Evolutionary conservation across 2,888 invertebrate species (phyloP), one percentile per base, ranked within the genome.

Genomic region (Oxytorus armatus): DNA sequence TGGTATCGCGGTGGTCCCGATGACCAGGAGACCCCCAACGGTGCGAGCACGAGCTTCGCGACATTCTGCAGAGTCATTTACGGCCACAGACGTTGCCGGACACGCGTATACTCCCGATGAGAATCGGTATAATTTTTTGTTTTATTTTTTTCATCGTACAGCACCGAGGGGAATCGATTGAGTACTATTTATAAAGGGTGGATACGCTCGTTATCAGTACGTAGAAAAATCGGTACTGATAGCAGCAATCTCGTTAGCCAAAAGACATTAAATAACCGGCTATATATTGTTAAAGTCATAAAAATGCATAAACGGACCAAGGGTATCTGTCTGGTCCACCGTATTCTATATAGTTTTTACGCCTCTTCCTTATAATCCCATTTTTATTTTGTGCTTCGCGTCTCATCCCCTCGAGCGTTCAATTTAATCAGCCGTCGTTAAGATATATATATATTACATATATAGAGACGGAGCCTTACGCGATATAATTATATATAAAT

Each of bases 21-120:
- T 57, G 75, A 82, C 77, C 59, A 16, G 76, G 76, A n/a, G 85
- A 82, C 85, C 84, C 85, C 85, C 85, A 81, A 83, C 79, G 75
- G 85, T 77, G 85, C 49, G 3, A 72, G 59, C 68, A 77, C 69
- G 77, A 81, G 73, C 72, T 73, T 75, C 84, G 85, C 74, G 72
- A 85, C 87, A 89, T 89, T 90, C 88, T 89, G 90, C 90, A 85
- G 68, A 77, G 89, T 90, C 90, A 91, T 89, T 86, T 49, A 36
- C 51, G 87, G 85, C 88, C 88, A 88, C 87, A 86, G 87, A 88
- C 87, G 86, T 86, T 83, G 87, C 83, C 81, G 51, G 75, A 79
- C 75, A 83, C 84, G 85, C 86, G 84, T 85, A 80, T 63, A 14
- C 79, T 74, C 55, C 57, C 39, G 39, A 39, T 39, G n/a, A 49